Percentiles rank a stretch among this genome's conserved stretches.
phyloP scores from a whole-genome alignment of 2,113 vertebrate genomes.

The Mastomys natalensis region DNA sequence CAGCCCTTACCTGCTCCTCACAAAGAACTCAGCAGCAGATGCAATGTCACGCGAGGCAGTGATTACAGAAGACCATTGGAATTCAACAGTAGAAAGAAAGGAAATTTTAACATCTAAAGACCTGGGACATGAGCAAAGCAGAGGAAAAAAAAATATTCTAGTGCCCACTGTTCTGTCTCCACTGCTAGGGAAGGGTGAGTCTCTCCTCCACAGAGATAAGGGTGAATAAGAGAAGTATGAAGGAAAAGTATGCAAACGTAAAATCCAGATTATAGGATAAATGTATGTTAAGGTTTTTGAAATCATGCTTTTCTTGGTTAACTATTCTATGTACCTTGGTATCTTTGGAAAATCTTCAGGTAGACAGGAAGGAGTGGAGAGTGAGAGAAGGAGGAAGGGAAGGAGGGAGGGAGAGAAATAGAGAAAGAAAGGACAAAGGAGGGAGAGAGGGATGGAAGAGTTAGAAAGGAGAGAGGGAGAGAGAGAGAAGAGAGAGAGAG shows the following conservation, averaged over 20 bases:
- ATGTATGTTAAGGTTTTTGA: neutral
- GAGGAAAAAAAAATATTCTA: neutral
- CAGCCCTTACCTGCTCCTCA: neutral
- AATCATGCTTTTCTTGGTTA: neutral
- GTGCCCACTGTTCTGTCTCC: neutral
- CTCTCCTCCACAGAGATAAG: neutral
- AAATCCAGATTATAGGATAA: neutral
- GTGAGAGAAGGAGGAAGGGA: neutral
- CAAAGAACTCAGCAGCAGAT: neutral
- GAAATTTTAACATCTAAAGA: neutral
- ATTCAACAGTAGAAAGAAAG: neutral
- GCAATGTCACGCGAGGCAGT: neutral
- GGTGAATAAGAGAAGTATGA: neutral
- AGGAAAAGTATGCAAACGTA: neutral
- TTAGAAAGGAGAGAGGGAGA: neutral
- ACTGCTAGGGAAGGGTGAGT: neutral
- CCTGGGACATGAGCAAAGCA: neutral
- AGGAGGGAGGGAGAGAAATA: neutral
- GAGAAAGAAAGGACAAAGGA: too few species aligned
- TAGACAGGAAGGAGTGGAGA: neutral
- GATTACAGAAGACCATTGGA: neutral
- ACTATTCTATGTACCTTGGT: neutral
- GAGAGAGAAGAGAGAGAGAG: neutral
- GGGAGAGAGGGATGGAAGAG: neutral
- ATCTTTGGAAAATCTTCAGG: neutral